Conservation (phyloP, 1,140 invertebrate species). For the Helicoverpa armigera region DNA sequence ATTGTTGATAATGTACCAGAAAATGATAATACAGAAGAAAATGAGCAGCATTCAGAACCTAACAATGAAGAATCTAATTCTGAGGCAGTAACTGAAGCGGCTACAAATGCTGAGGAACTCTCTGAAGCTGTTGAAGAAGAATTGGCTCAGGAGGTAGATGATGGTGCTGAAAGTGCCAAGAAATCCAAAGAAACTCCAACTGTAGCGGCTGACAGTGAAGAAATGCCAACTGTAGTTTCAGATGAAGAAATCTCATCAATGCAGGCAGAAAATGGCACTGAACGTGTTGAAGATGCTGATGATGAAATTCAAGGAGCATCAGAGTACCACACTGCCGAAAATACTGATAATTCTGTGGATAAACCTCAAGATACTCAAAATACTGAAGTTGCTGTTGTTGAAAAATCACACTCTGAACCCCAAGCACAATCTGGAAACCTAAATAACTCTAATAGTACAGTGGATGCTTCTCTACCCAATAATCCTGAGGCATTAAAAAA, state of each 20-base stretch:
- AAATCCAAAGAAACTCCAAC: slow-evolving; percentile 7
- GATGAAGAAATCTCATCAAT: slow-evolving; percentile 18
- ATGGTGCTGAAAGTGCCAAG: slow-evolving; percentile 20
- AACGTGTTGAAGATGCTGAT: background rate
- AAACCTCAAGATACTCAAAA: background rate
- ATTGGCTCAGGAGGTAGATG: slow-evolving; percentile 7
- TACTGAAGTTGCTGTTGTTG: background rate
- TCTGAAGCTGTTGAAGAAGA: slow-evolving; percentile 17
- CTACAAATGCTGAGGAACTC: slow-evolving; percentile 32
- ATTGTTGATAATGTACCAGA: slow-evolving; percentile 61
- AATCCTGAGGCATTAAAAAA: slow-evolving; percentile 76
- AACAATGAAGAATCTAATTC: background rate
- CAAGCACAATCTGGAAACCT: slow-evolving; percentile 22
- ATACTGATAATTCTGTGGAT: background rate
- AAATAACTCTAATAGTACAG: slow-evolving; percentile 57
- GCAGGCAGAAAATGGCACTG: slow-evolving; percentile 1
- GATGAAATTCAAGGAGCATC: no score
- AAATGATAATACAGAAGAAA: slow-evolving; percentile 37
- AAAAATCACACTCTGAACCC: slow-evolving; percentile 2
- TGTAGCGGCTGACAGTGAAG: background rate
- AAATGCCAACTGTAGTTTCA: background rate
- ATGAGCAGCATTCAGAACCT: background rate
- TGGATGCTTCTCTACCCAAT: slow-evolving; percentile 72
- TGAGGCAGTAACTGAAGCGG: slow-evolving; percentile 39
- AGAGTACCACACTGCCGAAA: background rate